Conservation (phyloP, 2,797 vertebrate genomes). For the Peromyscus nudipes region DNA sequence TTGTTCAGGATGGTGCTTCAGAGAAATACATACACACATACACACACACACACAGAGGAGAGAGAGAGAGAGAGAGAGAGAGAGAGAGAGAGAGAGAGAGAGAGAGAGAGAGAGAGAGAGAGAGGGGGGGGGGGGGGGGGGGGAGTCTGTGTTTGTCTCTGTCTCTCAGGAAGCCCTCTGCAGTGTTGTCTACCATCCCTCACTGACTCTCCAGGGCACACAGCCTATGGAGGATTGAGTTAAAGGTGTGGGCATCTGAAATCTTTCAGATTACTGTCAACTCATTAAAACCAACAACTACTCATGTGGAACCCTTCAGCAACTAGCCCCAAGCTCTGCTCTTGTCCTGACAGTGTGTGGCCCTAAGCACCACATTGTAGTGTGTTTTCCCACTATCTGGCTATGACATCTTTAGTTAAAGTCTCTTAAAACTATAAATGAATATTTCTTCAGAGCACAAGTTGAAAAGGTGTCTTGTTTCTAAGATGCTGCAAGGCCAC, state of each 20-base stretch:
- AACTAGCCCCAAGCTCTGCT: background rate
- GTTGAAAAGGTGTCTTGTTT: background rate
- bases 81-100: too few relatives aligned
- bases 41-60: background rate
- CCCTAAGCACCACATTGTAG: background rate
- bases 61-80: too few relatives aligned
- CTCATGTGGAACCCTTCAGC: background rate
- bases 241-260: conserved; percentile 2
- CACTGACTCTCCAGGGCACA: background rate
- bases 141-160: background rate
- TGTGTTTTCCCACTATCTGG: conserved; percentile 29
- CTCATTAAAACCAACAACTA: background rate
- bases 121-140: too few relatives aligned
- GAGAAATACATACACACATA: background rate
- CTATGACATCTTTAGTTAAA: background rate
- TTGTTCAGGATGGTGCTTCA: background rate
- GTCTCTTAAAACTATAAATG: conserved; percentile 4
- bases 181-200: background rate
- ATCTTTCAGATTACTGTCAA: background rate
- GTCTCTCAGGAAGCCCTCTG: background rate
- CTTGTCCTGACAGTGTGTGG: background rate
- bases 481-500: background rate
- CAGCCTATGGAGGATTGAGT: background rate
- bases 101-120: background rate
- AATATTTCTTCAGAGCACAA: conserved; percentile 38